Conservation (phyloP, 2,888 invertebrate species). For the Pelosia muscerda region DNA sequence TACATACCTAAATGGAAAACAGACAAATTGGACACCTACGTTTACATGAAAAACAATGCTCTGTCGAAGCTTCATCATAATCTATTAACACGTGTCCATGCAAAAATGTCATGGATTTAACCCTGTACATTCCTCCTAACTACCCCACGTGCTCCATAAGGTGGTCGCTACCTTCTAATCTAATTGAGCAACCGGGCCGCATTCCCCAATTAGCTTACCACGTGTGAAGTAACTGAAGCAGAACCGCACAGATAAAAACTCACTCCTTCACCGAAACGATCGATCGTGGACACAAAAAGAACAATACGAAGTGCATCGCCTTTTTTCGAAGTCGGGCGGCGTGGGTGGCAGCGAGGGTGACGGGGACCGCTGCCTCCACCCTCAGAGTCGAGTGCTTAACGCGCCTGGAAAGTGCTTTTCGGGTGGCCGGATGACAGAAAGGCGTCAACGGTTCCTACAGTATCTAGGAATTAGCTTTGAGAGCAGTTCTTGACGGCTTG, state of each 20-base stretch:
- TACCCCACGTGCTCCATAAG: neutral
- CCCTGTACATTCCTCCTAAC: neutral
- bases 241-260: constrained; percentile 79
- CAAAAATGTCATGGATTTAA: constrained; percentile 48
- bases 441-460: constrained; percentile 68
- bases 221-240: constrained; percentile 77
- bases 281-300: constrained; percentile 86
- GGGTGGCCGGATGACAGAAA: constrained; percentile 74
- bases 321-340: constrained; percentile 80
- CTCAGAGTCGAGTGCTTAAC: constrained; percentile 72
- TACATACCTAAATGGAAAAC: neutral
- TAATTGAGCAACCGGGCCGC: constrained; percentile 65
- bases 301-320: constrained; percentile 85
- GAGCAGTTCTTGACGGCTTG: constrained; percentile 55
- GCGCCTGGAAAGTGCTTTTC: constrained; percentile 79
- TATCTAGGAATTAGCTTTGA: constrained; percentile 69
- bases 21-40: neutral
- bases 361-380: constrained; percentile 53
- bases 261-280: constrained; percentile 84
- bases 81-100: constrained; percentile 34
- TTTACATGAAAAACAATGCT: neutral
- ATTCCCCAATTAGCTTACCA: constrained; percentile 77
- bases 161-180: constrained; percentile 57
- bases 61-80: constrained; percentile 28
- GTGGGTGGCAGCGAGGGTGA: constrained; percentile 69